Evolutionary conservation across 2,113 vertebrate species (phyloP).

Genomic region (Peromyscus maniculatus): DNA sequence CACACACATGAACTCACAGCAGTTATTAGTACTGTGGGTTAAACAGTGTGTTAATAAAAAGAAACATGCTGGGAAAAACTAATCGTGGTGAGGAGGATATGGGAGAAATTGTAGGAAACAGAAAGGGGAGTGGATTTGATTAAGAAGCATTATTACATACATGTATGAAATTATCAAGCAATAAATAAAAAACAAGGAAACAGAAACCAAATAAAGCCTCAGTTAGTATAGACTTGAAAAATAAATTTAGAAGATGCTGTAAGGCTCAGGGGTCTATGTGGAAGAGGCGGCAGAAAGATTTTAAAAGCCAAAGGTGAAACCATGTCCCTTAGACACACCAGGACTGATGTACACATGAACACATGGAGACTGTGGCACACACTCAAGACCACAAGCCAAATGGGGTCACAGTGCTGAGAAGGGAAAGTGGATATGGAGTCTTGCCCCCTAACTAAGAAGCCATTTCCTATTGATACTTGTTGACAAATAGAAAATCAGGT

Average conservation of each 20-base stretch:
- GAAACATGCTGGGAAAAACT: not conserved
- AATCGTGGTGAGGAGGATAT: not conserved
- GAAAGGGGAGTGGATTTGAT: no score
- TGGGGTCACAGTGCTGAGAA: not conserved
- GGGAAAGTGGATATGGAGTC: not conserved
- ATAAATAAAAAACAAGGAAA: not conserved
- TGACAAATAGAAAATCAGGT: not conserved
- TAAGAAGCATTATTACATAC: not conserved
- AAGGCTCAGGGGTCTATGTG: not conserved
- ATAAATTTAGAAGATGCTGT: not conserved
- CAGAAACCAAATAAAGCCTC: not conserved
- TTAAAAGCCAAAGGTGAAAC: not conserved
- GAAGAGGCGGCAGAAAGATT: not conserved
- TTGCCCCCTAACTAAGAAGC: not conserved
- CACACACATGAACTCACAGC: no score
- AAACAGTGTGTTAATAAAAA: not conserved
- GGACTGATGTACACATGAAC: no score
- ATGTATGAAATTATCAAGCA: not conserved
- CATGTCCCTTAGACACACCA: not conserved
- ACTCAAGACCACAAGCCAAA: not conserved
- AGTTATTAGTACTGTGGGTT: not conserved
- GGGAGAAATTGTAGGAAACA: not conserved
- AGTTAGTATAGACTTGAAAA: not conserved
- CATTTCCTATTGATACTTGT: not conserved
- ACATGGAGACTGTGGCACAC: not conserved